Percentiles rank a stretch among this genome's conserved stretches.
Evolutionary conservation across 30 jellyfish, hydroid and myxozoan genomes (phyloP).

Genomic region (Rhopilema esculentum): DNA sequence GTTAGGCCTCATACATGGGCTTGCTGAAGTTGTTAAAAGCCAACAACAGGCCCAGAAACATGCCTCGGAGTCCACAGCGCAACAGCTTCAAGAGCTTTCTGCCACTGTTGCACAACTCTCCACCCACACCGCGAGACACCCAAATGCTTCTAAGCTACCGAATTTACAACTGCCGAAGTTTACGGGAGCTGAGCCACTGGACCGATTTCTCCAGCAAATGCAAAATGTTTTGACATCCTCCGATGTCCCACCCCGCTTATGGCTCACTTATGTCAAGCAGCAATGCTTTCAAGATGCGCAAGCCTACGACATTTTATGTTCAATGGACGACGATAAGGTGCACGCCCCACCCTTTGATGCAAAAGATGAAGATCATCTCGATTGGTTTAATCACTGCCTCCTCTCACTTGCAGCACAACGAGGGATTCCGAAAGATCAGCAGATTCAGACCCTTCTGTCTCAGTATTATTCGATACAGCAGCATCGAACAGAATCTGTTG

Average conservation of each 20-base stretch:
- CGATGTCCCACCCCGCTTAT: background rate
- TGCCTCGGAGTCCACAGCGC: too few relatives aligned
- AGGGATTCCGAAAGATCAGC: conserved; percentile 33
- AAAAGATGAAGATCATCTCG: background rate
- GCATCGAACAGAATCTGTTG: conserved; percentile 8
- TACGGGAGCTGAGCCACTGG: too few relatives aligned
- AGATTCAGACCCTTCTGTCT: conserved; percentile 10
- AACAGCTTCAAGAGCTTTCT: too few relatives aligned
- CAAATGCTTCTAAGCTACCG: background rate
- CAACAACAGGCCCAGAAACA: too few relatives aligned
- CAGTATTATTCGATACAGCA: conserved; percentile 5
- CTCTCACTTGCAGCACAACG: conserved; percentile 9
- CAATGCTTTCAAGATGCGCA: conserved; percentile 31
- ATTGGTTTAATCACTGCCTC: background rate
- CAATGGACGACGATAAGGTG: background rate
- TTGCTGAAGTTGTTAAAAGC: too few relatives aligned
- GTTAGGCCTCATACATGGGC: too few relatives aligned
- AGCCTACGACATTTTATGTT: conserved; percentile 4
- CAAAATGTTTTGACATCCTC: too few relatives aligned
- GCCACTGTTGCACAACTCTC: too few relatives aligned
- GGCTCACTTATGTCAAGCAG: conserved; percentile 26
- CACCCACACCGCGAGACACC: background rate
- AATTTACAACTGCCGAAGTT: too few relatives aligned
- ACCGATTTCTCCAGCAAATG: too few relatives aligned
- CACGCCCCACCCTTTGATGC: too few relatives aligned